Evolutionary conservation across 2,888 invertebrate species (phyloP).

Genomic region (Heliconius aoede): DNA sequence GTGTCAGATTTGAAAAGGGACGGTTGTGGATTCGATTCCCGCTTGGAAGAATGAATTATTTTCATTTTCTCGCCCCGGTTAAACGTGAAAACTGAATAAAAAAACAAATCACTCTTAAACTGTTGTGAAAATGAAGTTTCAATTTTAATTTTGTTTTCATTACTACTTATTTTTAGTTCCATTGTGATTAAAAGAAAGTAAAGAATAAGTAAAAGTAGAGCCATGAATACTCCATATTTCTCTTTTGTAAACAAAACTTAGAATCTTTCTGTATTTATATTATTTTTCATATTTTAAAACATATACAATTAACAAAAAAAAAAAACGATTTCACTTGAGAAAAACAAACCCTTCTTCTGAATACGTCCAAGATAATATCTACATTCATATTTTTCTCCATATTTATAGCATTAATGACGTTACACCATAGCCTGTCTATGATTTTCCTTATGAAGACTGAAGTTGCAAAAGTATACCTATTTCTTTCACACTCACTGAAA

Average conservation of each 20-base stretch:
- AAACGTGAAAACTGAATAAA: no score
- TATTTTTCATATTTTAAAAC: not conserved
- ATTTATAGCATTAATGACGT: constrained; percentile 49
- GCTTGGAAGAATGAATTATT: no score
- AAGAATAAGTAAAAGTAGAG: no score
- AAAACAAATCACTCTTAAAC: no score
- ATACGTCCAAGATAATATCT: constrained; percentile 37
- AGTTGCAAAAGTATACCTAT: constrained; percentile 47
- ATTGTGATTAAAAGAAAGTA: no score
- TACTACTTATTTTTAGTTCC: no score
- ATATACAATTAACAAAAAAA: not conserved
- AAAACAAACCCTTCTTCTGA: constrained; percentile 26
- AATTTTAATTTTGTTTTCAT: no score
- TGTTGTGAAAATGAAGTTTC: no score
- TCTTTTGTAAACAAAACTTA: no score
- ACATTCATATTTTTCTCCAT: constrained; percentile 45
- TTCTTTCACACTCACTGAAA: constrained; percentile 52
- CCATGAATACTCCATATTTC: no score
- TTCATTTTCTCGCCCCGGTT: no score
- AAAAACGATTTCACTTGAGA: constrained; percentile 1
- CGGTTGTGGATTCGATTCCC: no score
- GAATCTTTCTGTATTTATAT: not conserved
- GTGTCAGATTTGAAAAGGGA: not conserved
- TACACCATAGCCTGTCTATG: constrained; percentile 46
- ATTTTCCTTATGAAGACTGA: constrained; percentile 51